A percentile compares a stretch with the other conserved stretches of the same genome.
Evolutionary conservation across 2,113 vertebrate genomes (phyloP).

Genomic region (Galeopterus variegatus): DNA sequence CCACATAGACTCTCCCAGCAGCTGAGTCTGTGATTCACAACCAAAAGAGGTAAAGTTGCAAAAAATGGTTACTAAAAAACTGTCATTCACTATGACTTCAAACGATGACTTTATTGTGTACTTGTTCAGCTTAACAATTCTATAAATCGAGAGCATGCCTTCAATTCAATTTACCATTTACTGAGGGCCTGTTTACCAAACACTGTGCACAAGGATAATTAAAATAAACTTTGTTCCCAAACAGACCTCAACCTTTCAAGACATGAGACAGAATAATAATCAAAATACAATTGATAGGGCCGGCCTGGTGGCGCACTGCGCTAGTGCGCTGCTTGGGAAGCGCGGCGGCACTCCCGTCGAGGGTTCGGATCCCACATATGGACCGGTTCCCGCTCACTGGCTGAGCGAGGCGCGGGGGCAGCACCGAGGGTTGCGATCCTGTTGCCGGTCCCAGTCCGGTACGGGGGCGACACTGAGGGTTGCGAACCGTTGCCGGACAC

Average conservation of each 20-base stretch:
- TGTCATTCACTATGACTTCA: not conserved
- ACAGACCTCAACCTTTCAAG: conserved; percentile 8
- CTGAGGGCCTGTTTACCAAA: conserved; percentile 27
- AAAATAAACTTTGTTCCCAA: conserved; percentile 64
- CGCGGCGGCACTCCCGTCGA: too few relatives aligned
- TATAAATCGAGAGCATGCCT: not conserved
- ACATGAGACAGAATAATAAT: conserved; percentile 55
- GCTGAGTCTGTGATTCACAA: not conserved
- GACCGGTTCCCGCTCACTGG: too few relatives aligned
- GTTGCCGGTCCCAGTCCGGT: too few relatives aligned
- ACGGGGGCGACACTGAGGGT: too few relatives aligned
- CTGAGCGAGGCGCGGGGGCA: too few relatives aligned
- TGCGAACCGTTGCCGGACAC: too few relatives aligned
- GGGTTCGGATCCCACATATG: too few relatives aligned
- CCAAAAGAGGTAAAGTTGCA: not conserved
- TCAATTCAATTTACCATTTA: conserved; percentile 22
- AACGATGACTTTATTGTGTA: not conserved
- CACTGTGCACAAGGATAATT: not conserved
- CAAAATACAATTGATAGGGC: conserved; percentile 20
- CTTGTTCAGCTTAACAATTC: conserved; percentile 15
- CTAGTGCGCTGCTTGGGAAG: too few relatives aligned
- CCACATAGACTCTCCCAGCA: not conserved
- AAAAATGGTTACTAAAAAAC: conserved; percentile 48
- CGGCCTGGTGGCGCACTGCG: too few relatives aligned
- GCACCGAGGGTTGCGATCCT: too few relatives aligned